These are phyloP conservation scores for Orchesellides sinensis DNA, from an alignment of 2,888 invertebrate species.

Conservation along the genomic window DNA sequence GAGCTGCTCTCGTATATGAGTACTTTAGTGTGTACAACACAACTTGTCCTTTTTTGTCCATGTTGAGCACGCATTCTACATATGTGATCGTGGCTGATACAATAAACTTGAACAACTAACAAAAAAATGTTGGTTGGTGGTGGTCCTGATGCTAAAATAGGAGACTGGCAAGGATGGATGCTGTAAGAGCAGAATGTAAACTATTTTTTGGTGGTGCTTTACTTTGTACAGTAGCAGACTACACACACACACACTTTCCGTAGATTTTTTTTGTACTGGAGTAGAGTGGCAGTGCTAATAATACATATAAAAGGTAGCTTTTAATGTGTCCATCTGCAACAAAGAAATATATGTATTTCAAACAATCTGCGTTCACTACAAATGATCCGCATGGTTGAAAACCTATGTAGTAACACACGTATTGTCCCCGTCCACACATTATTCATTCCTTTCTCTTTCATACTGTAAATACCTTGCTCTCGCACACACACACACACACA, in stretches of 20 bases:
- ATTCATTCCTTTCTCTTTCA: slow-evolving; percentile 12
- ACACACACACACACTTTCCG: not conserved
- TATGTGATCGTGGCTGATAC: not conserved
- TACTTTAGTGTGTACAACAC: not conserved
- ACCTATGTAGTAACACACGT: not conserved
- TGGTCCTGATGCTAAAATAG: too few relatives aligned
- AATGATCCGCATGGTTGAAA: slow-evolving; percentile 9
- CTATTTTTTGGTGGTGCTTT: not conserved
- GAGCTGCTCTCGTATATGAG: not conserved
- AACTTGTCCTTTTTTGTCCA: too few relatives aligned
- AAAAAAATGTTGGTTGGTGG: too few relatives aligned
- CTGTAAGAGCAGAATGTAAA: not conserved
- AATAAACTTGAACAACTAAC: slow-evolving; percentile 13
- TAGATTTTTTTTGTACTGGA: not conserved
- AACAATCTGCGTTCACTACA: slow-evolving; percentile 11
- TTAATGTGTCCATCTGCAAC: not conserved
- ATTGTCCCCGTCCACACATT: slow-evolving; percentile 7
- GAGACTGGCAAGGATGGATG: too few relatives aligned
- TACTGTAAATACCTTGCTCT: too few relatives aligned
- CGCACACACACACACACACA: too few relatives aligned
- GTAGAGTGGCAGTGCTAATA: not conserved
- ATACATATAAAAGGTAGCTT: not conserved
- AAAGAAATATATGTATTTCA: not conserved
- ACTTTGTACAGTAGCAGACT: not conserved
- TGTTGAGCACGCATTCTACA: not conserved